Conservation (phyloP, 2,797 vertebrate genomes). For the Graptemys geographica region DNA sequence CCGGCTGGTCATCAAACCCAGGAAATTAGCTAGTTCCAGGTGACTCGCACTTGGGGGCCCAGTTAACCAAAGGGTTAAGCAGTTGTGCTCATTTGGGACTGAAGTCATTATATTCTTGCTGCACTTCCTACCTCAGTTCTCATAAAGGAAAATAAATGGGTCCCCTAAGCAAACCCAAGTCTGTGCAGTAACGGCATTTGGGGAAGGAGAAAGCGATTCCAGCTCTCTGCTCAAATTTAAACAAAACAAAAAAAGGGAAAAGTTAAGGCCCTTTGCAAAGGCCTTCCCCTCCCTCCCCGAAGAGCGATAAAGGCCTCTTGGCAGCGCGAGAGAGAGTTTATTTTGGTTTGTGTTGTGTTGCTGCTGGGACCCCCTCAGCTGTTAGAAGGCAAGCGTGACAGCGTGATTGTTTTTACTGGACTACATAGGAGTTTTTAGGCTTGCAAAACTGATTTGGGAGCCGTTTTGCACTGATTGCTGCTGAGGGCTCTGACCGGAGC, state of each 20-base stretch:
- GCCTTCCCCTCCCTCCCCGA: slow-evolving; percentile 75
- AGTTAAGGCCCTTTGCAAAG: slow-evolving; percentile 81
- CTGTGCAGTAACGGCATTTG: slow-evolving; percentile 33
- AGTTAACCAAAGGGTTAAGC: background rate
- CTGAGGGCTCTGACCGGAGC: slow-evolving; percentile 62
- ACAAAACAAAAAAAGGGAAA: slow-evolving; percentile 58
- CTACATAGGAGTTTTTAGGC: background rate
- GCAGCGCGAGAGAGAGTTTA: slow-evolving; percentile 77
- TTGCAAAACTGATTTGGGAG: slow-evolving; percentile 66
- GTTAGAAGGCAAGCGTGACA: slow-evolving; percentile 80
- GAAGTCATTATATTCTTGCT: background rate
- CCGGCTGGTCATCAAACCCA: background rate
- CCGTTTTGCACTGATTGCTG: slow-evolving; percentile 72
- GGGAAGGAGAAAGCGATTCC: slow-evolving; percentile 51
- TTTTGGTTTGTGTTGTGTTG: slow-evolving; percentile 83
- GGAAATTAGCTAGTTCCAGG: background rate
- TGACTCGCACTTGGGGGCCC: background rate
- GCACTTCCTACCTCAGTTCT: slow-evolving; percentile 17
- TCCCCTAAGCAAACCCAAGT: background rate
- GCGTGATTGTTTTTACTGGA: slow-evolving; percentile 82
- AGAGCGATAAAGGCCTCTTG: slow-evolving; percentile 80
- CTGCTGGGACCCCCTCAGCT: slow-evolving; percentile 84
- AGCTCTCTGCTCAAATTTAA: slow-evolving; percentile 38
- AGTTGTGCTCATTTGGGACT: background rate
- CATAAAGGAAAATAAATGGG: slow-evolving; percentile 16